Conservation (phyloP, 2,888 invertebrate genomes). For the Corbicula japonica region DNA sequence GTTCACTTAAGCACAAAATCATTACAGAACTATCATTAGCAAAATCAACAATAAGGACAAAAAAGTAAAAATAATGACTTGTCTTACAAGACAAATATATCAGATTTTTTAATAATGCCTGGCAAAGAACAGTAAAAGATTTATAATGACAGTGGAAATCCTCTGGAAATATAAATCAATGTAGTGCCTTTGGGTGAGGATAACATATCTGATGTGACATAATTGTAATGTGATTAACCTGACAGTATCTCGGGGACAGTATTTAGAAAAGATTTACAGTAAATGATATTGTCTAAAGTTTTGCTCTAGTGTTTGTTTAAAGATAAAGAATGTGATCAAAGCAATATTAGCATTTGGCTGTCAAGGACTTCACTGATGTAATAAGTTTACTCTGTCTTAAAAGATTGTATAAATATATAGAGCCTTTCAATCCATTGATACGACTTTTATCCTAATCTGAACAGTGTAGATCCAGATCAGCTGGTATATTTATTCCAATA, state of each 20-base stretch:
- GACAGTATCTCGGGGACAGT: slow-evolving; percentile 12
- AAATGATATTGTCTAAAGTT: background rate
- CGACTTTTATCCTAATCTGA: no score
- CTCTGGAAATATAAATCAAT: background rate
- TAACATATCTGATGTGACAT: slow-evolving; percentile 17
- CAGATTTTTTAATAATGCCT: background rate
- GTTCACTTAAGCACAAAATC: background rate
- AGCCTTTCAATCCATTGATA: no score
- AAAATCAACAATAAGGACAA: background rate
- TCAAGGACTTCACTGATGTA: no score
- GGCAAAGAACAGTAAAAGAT: background rate
- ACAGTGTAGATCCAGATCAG: no score
- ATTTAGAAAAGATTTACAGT: slow-evolving; percentile 12
- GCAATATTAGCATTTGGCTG: no score
- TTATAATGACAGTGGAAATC: background rate
- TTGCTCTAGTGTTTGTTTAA: background rate
- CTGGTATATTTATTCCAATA: no score
- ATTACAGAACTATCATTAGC: background rate
- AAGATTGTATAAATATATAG: no score
- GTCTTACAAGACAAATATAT: background rate
- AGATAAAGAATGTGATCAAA: no score
- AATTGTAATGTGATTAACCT: slow-evolving; percentile 1
- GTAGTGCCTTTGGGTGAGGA: background rate
- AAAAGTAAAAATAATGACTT: background rate
- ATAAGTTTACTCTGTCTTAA: no score